Conservation (phyloP, 53 echinoderm and acorn worm species). For the Apostichopus leukothele region DNA sequence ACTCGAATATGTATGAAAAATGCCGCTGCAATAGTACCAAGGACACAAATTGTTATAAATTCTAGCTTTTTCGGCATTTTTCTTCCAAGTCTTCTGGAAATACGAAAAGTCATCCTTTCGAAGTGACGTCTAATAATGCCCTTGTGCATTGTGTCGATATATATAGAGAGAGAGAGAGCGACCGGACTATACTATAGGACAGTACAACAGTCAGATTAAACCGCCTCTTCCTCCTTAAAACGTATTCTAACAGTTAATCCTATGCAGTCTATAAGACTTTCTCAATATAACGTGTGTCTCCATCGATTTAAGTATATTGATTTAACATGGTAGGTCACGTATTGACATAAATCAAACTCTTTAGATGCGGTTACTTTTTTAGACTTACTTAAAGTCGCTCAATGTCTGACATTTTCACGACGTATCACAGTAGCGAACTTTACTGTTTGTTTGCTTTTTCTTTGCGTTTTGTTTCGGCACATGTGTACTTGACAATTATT, state of each 20-base stretch:
- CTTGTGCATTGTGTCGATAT: no score
- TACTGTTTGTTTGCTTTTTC: no score
- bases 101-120: background rate
- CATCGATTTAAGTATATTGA: background rate
- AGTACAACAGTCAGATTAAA: no score
- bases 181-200: no score
- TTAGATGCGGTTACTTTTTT: background rate
- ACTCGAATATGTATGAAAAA: slow-evolving; percentile 13
- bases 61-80: background rate
- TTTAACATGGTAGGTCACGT: background rate
- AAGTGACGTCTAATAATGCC: no score
- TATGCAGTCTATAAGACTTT: no score
- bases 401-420: background rate
- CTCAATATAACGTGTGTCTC: background rate
- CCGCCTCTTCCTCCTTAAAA: no score
- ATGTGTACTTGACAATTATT: no score
- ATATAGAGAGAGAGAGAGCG: no score
- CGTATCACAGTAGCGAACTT: no score
- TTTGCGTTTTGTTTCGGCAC: no score
- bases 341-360: background rate
- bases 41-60: background rate
- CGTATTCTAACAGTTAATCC: no score
- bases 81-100: background rate
- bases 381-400: background rate
- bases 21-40: background rate